Conservation (phyloP, 2,888 invertebrate genomes). For the Pyrrhosoma nymphula region DNA sequence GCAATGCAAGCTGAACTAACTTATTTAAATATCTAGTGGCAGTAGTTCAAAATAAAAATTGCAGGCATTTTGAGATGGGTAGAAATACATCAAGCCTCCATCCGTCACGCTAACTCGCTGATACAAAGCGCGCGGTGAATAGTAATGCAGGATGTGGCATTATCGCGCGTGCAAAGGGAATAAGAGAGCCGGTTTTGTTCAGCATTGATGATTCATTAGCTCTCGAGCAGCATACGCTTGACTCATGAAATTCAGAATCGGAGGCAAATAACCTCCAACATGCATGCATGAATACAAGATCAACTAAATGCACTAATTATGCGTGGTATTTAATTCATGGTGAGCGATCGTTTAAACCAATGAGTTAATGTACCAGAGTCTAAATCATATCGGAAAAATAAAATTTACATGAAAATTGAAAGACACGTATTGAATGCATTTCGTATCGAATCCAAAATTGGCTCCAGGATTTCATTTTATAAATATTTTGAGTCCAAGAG, state of each 20-base stretch:
- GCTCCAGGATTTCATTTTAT: too few relatives aligned
- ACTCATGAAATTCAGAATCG: conserved; percentile 24
- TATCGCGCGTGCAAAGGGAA: not conserved
- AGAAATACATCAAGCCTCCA: not conserved
- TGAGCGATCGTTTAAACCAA: not conserved
- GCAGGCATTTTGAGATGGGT: too few relatives aligned
- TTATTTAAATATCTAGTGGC: too few relatives aligned
- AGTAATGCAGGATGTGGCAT: not conserved
- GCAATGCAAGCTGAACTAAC: too few relatives aligned
- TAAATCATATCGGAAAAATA: too few relatives aligned
- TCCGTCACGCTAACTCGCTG: not conserved
- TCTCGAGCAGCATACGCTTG: not conserved
- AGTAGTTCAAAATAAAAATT: too few relatives aligned
- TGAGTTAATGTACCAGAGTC: not conserved
- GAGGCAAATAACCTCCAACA: not conserved
- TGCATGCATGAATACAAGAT: not conserved
- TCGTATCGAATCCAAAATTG: too few relatives aligned
- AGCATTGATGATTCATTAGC: not conserved
- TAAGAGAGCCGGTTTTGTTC: not conserved
- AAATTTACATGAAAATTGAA: too few relatives aligned
- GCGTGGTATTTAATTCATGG: not conserved
- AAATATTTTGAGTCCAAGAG: too few relatives aligned
- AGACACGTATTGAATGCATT: too few relatives aligned
- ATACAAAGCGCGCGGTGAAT: not conserved
- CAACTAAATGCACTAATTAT: not conserved